Evolutionary conservation across 2,113 vertebrate species (phyloP), one percentile per base, ranked within the genome.

Genomic region (Numenius arquata): DNA sequence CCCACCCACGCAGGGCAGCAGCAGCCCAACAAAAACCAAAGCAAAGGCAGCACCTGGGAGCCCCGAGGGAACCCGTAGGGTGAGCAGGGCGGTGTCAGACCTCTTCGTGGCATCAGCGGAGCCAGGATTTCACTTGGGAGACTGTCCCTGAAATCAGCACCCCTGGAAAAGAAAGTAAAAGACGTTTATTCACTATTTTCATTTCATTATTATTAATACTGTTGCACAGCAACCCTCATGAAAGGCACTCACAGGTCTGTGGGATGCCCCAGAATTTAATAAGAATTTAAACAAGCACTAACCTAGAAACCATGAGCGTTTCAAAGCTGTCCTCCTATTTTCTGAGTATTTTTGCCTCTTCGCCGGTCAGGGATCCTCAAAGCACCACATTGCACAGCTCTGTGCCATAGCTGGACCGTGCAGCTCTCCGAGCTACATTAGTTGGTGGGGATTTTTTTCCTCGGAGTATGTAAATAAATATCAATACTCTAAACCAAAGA

Each of bases 401-500:
- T 9, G 1, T 19, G 30, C 50, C 50, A 27, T 3, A 27, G 87
- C 68, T 27, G 67, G 77, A 50, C 53, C 50, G n/a, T 14, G 62
- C 38, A 65, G 87, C 47, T 63, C 79, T 29, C 38, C 6, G 2
- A 90, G 65, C 76, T 65, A 9, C 36, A 26, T 27, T 15, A 81
- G 66, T 41, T 68, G 45, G 50, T 43, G 41, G 27, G 32, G 50
- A 76, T 55, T 87, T 90, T 89, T 71, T 41, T 21, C 40, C 61
- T 87, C 3, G 0, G 16, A 85, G 38, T 81, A 85, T 89, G 88
- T 95, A 96, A 96, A 97, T 96, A 97, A 95, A 86, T 53, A 95
- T 68, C 75, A 96, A 86, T 71, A 92, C 77, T 93, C 75, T 63
- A 94, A 85, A 89, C 66, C 66, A 65, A 90, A 89, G 97, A 96